Percentiles rank a stretch among this genome's conserved stretches.
phyloP scores from a whole-genome alignment of 2,113 vertebrate species.

The Sylvilagus bachmani region DNA sequence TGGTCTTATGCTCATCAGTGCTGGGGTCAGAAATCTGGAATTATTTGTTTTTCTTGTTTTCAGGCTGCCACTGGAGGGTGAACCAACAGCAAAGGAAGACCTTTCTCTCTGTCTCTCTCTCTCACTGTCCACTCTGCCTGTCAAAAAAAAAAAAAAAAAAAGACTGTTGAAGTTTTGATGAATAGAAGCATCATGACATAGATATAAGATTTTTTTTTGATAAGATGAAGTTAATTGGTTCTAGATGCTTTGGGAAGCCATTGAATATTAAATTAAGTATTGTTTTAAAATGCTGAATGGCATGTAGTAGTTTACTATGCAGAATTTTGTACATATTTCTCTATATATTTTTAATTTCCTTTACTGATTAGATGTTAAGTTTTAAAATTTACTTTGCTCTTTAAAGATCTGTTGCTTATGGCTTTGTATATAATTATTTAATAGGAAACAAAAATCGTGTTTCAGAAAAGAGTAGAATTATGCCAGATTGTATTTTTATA shows the following conservation, averaged over 20 bases:
- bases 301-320: not conserved
- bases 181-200: slow-evolving; percentile 54
- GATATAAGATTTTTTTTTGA: not conserved
- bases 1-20: not conserved
- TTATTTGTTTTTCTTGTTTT: slow-evolving; percentile 62
- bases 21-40: slow-evolving; percentile 1
- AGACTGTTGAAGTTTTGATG: slow-evolving; percentile 5
- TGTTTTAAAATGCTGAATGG: slow-evolving; percentile 29
- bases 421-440: not conserved
- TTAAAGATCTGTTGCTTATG: slow-evolving; percentile 27
- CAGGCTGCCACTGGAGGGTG: no score
- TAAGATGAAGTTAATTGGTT: slow-evolving; percentile 59
- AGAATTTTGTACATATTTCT: slow-evolving; percentile 38
- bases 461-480: not conserved
- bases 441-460: slow-evolving; percentile 50
- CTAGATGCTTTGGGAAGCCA: slow-evolving; percentile 30
- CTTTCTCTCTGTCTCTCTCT: no score
- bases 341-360: not conserved
- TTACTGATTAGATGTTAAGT: slow-evolving; percentile 20
- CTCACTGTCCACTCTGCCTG: no score
- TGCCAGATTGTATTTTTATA: slow-evolving; percentile 31
- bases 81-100: no score
- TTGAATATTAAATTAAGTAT: slow-evolving; percentile 23
- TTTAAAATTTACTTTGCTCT: slow-evolving; percentile 51
- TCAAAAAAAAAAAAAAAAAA: no score